Evolutionary conservation across 2,113 vertebrate species (phyloP).

Genomic region (Chroicocephalus ridibundus): DNA sequence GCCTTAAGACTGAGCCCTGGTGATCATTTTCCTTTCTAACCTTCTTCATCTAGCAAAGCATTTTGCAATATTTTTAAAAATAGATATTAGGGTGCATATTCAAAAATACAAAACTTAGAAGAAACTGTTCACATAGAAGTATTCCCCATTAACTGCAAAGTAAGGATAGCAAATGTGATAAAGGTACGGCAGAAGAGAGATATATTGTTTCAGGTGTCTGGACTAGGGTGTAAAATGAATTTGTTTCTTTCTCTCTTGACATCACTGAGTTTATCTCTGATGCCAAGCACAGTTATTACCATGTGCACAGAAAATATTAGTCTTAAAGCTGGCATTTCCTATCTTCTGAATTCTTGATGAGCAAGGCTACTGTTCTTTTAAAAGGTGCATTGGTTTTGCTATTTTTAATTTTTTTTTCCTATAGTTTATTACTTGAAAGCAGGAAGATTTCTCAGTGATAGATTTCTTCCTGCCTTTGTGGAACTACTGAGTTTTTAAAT

Average conservation of each 20-base stretch:
- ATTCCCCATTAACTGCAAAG: not conserved
- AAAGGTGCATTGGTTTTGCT: not conserved
- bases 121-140: not conserved
- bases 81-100: not conserved
- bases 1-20: not conserved
- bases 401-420: not conserved
- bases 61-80: not conserved
- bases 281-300: not conserved
- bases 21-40: not conserved
- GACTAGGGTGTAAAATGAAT: not conserved
- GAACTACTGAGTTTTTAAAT: not conserved
- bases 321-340: not conserved
- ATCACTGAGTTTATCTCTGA: not conserved
- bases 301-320: not conserved
- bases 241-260: not conserved
- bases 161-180: not conserved
- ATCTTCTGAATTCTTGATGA: not conserved
- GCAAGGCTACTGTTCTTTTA: not conserved
- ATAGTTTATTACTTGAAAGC: not conserved
- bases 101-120: not conserved
- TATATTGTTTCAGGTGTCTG: not conserved
- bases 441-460: not conserved
- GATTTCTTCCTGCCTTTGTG: not conserved
- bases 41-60: not conserved
- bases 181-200: not conserved